Evolutionary conservation across 1,140 invertebrate species (phyloP), one percentile per base, ranked within the genome.

Genomic region (Drosophila mauritiana): DNA sequence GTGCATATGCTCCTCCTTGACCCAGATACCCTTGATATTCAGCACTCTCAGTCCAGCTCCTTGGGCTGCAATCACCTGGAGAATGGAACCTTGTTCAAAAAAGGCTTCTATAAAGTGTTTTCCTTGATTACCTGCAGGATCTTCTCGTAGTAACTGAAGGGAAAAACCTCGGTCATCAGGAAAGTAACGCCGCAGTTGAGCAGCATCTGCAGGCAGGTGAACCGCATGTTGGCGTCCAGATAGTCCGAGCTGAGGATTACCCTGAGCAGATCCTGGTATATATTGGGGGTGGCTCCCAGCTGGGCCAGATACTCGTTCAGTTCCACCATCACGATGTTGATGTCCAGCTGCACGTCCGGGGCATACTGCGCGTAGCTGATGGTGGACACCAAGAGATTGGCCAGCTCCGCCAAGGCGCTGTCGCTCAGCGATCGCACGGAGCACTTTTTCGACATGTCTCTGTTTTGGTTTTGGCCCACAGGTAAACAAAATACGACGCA

Each of bases 1-100:
- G 49, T 93, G 86, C 72, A 95, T 93, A 69, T 94, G 94, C 54
- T 95, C 95, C 57, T 95, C 94, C 91, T 94, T 94, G 22, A 95
- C 94, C 95, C 95, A 95, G 39, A 96, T 94, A 22, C 95, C 95
- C 93, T 95, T 95, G 58, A 95, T 92, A 92, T 95, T 94, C 20
- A 95, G 91, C 27, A 94, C 93, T 48, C 94, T 93, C 72, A 95
- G 48, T 39, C 94, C 93, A 3, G 92, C 92, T 10, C 95, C 95
- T 90, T 95, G 94, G 25, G 93, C 93, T 1, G 92, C 92, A 73
- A 95, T 94, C 51, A 94, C 93, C 91, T 94, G 93, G 6, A 55
- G 15, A 15, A 4, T 25, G n/a, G 3, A 31, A 15, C 2, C 5
- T 6, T 2, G 11, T 43, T n/a, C 7, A 46, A 5, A 3, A 11